These are phyloP conservation scores for Opisthocomus hoazin DNA, from an alignment of 2,113 vertebrate species.

Conservation along the genomic window DNA sequence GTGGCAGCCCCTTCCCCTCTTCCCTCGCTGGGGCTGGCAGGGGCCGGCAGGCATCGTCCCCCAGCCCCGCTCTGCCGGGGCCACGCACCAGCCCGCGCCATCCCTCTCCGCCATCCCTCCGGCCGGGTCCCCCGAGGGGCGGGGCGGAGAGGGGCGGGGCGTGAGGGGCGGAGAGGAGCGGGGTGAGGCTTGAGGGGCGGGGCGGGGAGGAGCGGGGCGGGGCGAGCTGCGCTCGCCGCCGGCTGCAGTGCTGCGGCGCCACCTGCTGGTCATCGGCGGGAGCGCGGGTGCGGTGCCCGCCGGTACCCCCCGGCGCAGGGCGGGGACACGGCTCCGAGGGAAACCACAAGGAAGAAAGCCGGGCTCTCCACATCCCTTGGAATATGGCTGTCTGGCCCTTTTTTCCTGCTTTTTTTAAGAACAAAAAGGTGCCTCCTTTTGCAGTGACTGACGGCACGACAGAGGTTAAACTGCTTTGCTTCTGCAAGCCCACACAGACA, in stretches of 20 bases:
- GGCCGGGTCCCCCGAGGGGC: background rate
- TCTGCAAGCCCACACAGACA: background rate
- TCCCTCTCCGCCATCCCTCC: too few relatives aligned
- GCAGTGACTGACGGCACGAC: background rate
- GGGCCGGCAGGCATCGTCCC: too few relatives aligned
- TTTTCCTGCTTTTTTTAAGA: background rate
- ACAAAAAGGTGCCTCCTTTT: background rate
- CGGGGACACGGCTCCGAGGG: too few relatives aligned
- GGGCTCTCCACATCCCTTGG: background rate
- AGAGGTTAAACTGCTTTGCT: background rate
- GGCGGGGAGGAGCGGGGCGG: background rate
- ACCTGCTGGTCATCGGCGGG: background rate
- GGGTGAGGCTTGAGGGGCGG: too few relatives aligned
- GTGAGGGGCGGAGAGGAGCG: too few relatives aligned
- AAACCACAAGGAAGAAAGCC: background rate
- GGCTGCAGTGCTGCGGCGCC: background rate
- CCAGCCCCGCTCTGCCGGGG: background rate
- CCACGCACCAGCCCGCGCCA: too few relatives aligned
- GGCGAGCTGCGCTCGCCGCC: accelerated
- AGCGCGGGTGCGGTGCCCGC: background rate
- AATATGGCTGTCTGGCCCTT: background rate
- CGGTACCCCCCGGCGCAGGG: too few relatives aligned
- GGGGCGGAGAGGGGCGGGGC: too few relatives aligned
- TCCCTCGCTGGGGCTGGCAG: background rate
- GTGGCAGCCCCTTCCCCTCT: too few relatives aligned